These are phyloP conservation scores for Cyanoramphus novaezelandiae DNA, from an alignment of 2,113 vertebrate genomes.

Conservation along the genomic window DNA sequence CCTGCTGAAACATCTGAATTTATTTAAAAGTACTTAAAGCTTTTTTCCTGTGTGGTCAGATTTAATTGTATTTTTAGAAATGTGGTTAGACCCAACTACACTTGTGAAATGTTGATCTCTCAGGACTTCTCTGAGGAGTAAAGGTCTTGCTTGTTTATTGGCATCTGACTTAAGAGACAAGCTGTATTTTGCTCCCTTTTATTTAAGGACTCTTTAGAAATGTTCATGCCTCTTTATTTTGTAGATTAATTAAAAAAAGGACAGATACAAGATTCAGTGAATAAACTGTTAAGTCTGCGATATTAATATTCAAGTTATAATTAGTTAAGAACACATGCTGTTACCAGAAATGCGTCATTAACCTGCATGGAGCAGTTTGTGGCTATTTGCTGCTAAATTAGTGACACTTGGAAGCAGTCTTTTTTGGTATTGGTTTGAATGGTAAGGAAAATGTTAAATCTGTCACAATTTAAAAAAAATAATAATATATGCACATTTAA, in stretches of 20 bases:
- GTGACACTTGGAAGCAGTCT: neutral
- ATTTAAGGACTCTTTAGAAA: neutral
- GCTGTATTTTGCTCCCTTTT: neutral
- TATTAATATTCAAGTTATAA: constrained; percentile 34
- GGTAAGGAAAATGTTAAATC: neutral
- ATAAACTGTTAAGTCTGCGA: neutral
- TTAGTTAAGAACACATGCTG: constrained; percentile 47
- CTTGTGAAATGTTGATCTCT: neutral
- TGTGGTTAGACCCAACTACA: neutral
- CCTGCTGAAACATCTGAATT: neutral
- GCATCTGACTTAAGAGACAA: neutral
- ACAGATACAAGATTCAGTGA: neutral
- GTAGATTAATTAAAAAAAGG: neutral
- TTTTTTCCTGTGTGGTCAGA: neutral
- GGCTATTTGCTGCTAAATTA: constrained; percentile 39
- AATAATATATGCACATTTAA: neutral
- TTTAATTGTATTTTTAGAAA: neutral
- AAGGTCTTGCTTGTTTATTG: neutral
- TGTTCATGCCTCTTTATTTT: neutral
- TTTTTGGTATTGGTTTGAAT: neutral
- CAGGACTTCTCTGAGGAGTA: neutral
- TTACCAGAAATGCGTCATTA: constrained; percentile 25
- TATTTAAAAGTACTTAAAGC: neutral
- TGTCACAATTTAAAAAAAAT: neutral
- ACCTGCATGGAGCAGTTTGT: neutral